A percentile compares a stretch with the other conserved stretches of the same genome.
Conservation (phyloP, 2,113 vertebrate genomes). For the Tautogolabrus adspersus region DNA sequence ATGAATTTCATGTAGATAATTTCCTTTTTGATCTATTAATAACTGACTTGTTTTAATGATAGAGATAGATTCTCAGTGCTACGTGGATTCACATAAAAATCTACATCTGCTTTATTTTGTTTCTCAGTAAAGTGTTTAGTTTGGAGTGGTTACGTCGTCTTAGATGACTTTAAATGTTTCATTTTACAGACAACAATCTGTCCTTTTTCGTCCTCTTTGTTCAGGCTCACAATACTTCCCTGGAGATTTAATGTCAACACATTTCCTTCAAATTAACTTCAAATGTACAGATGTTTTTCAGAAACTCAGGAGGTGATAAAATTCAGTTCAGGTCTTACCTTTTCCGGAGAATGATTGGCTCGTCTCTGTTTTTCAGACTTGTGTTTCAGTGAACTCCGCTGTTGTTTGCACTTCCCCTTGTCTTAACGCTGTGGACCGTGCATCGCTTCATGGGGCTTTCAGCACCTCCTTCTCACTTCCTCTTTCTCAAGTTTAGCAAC, state of each 20-base stretch:
- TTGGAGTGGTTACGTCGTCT: too few relatives aligned
- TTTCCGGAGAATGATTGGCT: neutral
- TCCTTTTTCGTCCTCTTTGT: too few relatives aligned
- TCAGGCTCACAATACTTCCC: neutral
- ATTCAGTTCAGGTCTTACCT: conserved; percentile 44
- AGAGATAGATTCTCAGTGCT: too few relatives aligned
- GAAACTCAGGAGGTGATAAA: neutral
- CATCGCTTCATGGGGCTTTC: conserved; percentile 35
- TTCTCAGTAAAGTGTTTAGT: too few relatives aligned
- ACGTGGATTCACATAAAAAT: too few relatives aligned
- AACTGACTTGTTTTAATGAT: too few relatives aligned
- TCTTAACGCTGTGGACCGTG: neutral
- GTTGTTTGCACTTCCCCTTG: conserved; percentile 61
- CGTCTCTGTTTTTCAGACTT: neutral
- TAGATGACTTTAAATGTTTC: too few relatives aligned
- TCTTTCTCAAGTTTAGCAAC: conserved; percentile 40
- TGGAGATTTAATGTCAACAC: neutral
- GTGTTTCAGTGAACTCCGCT: conserved; percentile 1
- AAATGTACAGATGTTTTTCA: neutral
- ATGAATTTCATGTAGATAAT: too few relatives aligned
- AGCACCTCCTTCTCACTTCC: conserved; percentile 61
- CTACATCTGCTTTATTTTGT: too few relatives aligned
- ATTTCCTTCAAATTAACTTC: neutral
- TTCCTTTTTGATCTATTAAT: too few relatives aligned
- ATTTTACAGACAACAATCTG: too few relatives aligned